A percentile compares a stretch with the other conserved stretches of the same genome.
Evolutionary conservation across 2,888 invertebrate genomes (phyloP).

Genomic region (Pediacus dermestoides): DNA sequence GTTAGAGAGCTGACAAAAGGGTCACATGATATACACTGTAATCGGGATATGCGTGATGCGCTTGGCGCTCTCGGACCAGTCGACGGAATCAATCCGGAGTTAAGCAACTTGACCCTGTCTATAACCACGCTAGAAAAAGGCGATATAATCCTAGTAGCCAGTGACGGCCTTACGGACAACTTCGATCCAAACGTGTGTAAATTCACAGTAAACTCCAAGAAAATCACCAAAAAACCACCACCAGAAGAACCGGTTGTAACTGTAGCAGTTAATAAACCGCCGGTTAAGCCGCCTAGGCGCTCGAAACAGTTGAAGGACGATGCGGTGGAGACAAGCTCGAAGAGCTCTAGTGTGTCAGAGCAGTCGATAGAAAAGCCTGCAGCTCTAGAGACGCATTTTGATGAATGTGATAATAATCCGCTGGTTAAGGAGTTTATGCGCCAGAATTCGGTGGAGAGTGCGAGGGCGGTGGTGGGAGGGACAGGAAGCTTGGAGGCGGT

Average conservation of each 20-base stretch:
- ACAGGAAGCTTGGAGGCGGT: conserved; percentile 31
- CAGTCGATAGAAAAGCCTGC: not conserved
- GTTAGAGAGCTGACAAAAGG: conserved; percentile 80
- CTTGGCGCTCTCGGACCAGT: conserved; percentile 85
- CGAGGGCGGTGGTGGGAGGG: conserved; percentile 24
- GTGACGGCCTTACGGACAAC: conserved; percentile 88
- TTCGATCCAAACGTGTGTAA: conserved; percentile 90
- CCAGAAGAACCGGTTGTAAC: conserved; percentile 15
- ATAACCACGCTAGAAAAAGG: conserved; percentile 75
- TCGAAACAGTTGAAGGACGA: conserved; percentile 40
- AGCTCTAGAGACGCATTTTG: conserved; percentile 4
- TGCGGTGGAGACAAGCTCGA: not conserved
- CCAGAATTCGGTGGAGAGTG: conserved; percentile 37
- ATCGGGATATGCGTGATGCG: conserved; percentile 86
- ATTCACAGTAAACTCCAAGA: conserved; percentile 59
- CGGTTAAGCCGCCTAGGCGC: conserved; percentile 36
- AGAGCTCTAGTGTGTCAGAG: no score
- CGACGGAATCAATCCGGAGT: conserved; percentile 78
- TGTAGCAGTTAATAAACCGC: conserved; percentile 26
- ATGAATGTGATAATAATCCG: conserved; percentile 35
- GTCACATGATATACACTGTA: conserved; percentile 77
- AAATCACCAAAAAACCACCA: conserved; percentile 14
- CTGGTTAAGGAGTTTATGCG: conserved; percentile 42
- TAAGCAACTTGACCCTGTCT: conserved; percentile 81
- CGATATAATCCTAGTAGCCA: conserved; percentile 82